These are phyloP conservation scores for Xenus cinereus DNA, from an alignment of 2,113 vertebrate genomes.

Conservation along the genomic window DNA sequence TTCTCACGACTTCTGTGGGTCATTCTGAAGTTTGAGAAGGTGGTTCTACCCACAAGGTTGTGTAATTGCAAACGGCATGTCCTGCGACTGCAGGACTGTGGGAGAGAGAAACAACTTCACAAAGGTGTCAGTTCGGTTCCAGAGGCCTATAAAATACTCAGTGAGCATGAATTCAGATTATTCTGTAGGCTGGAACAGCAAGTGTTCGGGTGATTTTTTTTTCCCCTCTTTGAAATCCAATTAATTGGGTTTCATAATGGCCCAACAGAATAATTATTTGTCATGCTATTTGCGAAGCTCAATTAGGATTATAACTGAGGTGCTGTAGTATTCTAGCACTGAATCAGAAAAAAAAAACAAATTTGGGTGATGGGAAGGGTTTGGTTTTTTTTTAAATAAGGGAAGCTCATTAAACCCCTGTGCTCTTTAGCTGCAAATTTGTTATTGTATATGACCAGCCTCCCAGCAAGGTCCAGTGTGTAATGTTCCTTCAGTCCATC, in stretches of 20 bases:
- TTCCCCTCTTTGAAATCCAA: not conserved
- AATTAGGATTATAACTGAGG: not conserved
- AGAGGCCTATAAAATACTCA: not conserved
- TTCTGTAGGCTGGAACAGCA: not conserved
- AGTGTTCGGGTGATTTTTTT: not conserved
- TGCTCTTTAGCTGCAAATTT: not conserved
- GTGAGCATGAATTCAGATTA: not conserved
- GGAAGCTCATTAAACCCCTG: slow-evolving; percentile 35
- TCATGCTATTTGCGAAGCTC: not conserved
- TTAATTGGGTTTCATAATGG: not conserved
- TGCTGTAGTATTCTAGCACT: not conserved
- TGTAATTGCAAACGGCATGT: not conserved
- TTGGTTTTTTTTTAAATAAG: not conserved
- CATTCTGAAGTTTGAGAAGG: not conserved
- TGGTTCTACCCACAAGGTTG: not conserved
- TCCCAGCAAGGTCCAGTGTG: not conserved
- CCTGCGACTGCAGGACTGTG: not conserved
- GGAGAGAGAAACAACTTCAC: not conserved
- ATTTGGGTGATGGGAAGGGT: not conserved
- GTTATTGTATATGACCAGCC: slow-evolving; percentile 17
- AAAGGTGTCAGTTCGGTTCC: not conserved
- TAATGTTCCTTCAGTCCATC: slow-evolving; percentile 23
- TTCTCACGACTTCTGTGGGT: not conserved
- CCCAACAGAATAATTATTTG: not conserved
- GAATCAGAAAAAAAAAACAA: not conserved